Evolutionary conservation across 2,113 vertebrate genomes (phyloP).

Genomic region (Cryptomyrus ogoouensis): DNA sequence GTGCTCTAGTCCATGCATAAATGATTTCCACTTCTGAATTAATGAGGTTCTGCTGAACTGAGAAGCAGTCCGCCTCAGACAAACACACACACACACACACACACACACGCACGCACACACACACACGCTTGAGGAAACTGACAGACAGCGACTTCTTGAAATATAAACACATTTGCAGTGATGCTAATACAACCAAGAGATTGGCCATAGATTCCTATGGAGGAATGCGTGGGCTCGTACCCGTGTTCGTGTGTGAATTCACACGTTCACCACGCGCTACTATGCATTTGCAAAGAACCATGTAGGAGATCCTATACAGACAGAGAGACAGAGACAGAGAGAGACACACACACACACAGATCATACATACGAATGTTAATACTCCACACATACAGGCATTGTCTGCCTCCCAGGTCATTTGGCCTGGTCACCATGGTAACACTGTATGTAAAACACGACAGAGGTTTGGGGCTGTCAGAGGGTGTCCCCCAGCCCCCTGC

Average conservation of each 20-base stretch:
- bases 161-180: not conserved
- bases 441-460: constrained; percentile 63
- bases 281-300: not conserved
- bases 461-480: constrained; percentile 49
- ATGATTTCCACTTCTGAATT: constrained; percentile 77
- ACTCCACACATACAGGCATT: constrained; percentile 35
- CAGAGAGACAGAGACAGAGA: constrained; percentile 3
- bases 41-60: constrained; percentile 77
- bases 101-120: constrained; percentile 16
- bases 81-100: constrained; percentile 20
- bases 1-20: constrained; percentile 57
- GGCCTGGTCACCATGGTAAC: constrained; percentile 72
- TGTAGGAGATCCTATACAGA: not conserved
- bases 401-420: constrained; percentile 57
- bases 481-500: constrained; percentile 37
- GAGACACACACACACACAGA: constrained; percentile 17
- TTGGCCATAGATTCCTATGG: not conserved
- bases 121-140: not conserved
- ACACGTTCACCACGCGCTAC: not conserved
- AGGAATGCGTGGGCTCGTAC: not conserved
- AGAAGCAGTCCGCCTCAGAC: constrained; percentile 47
- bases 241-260: not conserved
- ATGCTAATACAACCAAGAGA: not conserved
- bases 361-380: constrained; percentile 16
- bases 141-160: constrained; percentile 9